Percentiles rank a stretch among this genome's conserved stretches.
Evolutionary conservation across 2,113 vertebrate species (phyloP).

Genomic region (Willisornis vidua): DNA sequence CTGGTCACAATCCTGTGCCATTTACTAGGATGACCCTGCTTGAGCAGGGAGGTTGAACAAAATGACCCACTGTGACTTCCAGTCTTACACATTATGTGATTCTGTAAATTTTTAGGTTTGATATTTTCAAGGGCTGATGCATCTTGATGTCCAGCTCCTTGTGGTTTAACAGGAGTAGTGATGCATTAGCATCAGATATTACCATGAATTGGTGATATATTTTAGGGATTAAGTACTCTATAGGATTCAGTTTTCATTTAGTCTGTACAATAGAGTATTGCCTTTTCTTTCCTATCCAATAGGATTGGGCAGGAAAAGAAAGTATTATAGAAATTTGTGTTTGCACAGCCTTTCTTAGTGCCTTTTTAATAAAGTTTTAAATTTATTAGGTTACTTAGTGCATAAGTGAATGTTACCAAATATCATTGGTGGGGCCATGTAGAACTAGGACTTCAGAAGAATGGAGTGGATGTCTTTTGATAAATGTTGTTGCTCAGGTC

Average conservation of each 20-base stretch:
- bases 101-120: neutral
- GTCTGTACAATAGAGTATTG: neutral
- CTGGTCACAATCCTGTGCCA: neutral
- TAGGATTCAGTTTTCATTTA: neutral
- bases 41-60: neutral
- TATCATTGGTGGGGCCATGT: neutral
- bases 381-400: neutral
- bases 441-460: neutral
- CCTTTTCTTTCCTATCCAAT: too few species aligned
- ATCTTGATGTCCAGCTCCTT: neutral
- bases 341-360: neutral
- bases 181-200: neutral
- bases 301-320: neutral
- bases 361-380: neutral
- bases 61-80: too few species aligned
- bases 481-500: neutral
- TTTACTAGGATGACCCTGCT: too few species aligned
- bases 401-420: neutral
- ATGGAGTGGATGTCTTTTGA: neutral
- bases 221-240: neutral
- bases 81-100: neutral
- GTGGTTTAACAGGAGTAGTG: neutral
- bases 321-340: neutral
- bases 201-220: neutral
- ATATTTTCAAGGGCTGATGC: neutral